These are phyloP conservation scores for Charadrius vociferus DNA, from an alignment of 2,113 vertebrate genomes.

Conservation along the genomic window DNA sequence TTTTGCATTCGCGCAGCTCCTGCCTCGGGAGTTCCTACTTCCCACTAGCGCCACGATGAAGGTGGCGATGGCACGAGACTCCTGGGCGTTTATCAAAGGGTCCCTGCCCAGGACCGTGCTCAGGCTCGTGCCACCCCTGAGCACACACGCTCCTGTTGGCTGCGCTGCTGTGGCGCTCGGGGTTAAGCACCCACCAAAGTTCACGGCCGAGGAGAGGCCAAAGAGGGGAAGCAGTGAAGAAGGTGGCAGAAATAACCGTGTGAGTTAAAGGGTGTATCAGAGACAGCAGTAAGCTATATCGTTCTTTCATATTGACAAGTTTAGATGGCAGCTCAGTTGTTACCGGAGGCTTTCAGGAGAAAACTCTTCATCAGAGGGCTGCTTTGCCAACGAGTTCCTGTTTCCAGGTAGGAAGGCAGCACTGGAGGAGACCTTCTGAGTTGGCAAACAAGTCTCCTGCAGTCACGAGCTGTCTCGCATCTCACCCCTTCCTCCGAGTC, in stretches of 20 bases:
- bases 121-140: too few species aligned
- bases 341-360: too few species aligned
- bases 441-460: fast-evolving
- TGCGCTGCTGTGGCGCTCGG: background rate
- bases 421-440: background rate
- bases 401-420: background rate
- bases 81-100: background rate
- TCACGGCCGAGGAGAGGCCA: too few species aligned
- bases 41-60: background rate
- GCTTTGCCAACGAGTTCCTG: too few species aligned
- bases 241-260: background rate
- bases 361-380: background rate
- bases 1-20: background rate
- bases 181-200: fast-evolving
- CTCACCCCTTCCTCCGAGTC: background rate
- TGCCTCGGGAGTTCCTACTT: background rate
- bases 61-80: background rate
- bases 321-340: background rate
- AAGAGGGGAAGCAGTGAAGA: background rate
- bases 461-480: background rate
- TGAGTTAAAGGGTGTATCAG: background rate
- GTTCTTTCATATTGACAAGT: background rate
- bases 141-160: fast-evolving
- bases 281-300: too few species aligned
- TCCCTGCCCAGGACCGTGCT: background rate